Evolutionary conservation across 2,797 vertebrate species (phyloP).

Genomic region (Serranus cabrilla): DNA sequence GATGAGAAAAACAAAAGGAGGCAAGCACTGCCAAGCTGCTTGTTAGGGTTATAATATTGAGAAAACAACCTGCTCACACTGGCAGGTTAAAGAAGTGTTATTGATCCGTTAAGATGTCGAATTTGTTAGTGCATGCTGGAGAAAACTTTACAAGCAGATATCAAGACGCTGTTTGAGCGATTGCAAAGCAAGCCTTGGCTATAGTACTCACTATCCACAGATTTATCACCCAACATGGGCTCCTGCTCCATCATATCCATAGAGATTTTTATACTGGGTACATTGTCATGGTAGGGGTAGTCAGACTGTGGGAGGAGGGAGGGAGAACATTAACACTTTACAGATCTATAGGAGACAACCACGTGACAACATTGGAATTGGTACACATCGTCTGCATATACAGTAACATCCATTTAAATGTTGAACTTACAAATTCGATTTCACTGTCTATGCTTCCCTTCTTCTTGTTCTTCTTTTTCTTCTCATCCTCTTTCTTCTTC

Average conservation of each 20-base stretch:
- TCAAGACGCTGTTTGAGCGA: background rate
- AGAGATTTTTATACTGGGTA: constrained; percentile 99
- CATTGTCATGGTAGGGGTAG: constrained; percentile 94
- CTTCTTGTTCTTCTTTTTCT: constrained; percentile 97
- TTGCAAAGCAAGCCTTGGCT: constrained; percentile 47
- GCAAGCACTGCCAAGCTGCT: constrained; percentile 29
- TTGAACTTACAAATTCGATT: constrained; percentile 92
- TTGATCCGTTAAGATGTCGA: background rate
- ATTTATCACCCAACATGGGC: constrained; percentile 95
- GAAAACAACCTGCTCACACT: background rate
- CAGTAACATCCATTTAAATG: background rate
- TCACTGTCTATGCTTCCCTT: constrained; percentile 96
- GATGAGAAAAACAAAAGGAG: background rate
- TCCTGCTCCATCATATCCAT: constrained; percentile 98
- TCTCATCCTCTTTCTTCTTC: constrained; percentile 99
- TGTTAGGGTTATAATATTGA: background rate
- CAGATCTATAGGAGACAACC: constrained; percentile 46
- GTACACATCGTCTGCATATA: background rate
- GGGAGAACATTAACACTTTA: constrained; percentile 67
- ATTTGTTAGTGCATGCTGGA: background rate
- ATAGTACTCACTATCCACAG: constrained; percentile 95
- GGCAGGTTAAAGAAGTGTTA: background rate
- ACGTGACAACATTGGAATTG: constrained; percentile 25
- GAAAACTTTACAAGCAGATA: constrained; percentile 29
- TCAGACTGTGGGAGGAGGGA: constrained; percentile 94